Base-by-base conservation (phyloP, 2,113 vertebrate species). In the Hippocampus guttulatus region DNA sequence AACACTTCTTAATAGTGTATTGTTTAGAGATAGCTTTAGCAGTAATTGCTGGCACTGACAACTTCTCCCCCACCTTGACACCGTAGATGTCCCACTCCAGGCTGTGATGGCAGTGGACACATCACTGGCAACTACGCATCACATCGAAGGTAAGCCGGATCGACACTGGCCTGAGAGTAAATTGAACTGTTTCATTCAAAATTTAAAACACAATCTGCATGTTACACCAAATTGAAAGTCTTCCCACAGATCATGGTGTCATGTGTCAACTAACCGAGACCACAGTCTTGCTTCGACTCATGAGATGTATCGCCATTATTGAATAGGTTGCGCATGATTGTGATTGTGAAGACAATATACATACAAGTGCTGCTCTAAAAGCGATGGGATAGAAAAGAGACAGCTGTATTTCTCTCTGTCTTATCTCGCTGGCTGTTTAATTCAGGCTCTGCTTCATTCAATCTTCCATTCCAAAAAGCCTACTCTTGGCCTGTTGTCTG, bases 81-180 rank as follows among this genome's bases (percentile, higher is more conserved):
- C 83, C 51, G 8, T 14, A 99, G 97, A 90, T 99, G 97, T 81
- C 97, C 97, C 67, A 99, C 97, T 30, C 97, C 97, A 20, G 97
- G 97, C 91, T 99, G 97, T 92, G 97, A 99, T 1, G 97, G 97
- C 86, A 99, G 96, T 0, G 97, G 97, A 92, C 97, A 99, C 91
- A 98, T 99, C 85, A 99, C 97, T 10, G 97, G 97, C 79, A 99
- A 98, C 91, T 99, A 99, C 88, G 97, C 97, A 80, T 99, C 97
- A 79, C 97, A 99, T 87, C 95, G 97, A 91, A 99, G 97, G 97
- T 99, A 92, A 75, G 93, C 91, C 14, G 1, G 38, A 41, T 1
- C 38, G 38, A 64, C 11, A 11, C 38, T 5, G 21, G 38, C 33
- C 18, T 4, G 5, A 64, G 40, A 11, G 30, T n/a, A 4, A 25